Conservation (phyloP, 2,797 vertebrate genomes). For the Scolopax rusticola region DNA sequence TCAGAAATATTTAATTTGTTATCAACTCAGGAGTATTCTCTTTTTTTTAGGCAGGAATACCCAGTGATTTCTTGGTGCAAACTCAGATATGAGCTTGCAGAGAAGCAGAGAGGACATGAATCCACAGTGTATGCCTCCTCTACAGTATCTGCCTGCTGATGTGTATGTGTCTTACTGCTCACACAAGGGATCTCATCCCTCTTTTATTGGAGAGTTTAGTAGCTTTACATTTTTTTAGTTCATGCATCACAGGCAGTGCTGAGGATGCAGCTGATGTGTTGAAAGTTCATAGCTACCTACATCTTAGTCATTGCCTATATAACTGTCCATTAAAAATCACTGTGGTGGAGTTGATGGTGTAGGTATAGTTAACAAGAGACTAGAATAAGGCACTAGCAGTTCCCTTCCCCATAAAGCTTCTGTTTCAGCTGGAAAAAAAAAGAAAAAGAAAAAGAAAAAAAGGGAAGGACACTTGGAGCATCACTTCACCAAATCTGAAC, state of each 20-base stretch:
- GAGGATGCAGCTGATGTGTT: background rate
- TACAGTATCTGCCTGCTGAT: background rate
- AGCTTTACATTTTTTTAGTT: background rate
- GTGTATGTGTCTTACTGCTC: fast-evolving
- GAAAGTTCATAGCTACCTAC: background rate
- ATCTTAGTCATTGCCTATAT: background rate
- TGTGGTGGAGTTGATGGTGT: background rate
- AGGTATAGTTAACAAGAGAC: fast-evolving
- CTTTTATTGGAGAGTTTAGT: background rate
- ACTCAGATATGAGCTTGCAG: background rate
- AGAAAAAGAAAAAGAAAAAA: background rate
- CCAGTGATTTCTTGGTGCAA: background rate
- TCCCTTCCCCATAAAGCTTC: background rate
- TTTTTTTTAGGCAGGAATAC: background rate
- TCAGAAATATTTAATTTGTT: background rate
- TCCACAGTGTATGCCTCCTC: no score
- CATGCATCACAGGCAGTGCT: fast-evolving
- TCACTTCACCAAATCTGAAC: background rate
- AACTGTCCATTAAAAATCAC: background rate
- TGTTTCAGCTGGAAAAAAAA: background rate
- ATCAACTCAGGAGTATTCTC: background rate
- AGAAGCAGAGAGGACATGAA: background rate
- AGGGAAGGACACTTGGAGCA: fast-evolving
- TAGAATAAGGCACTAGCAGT: fast-evolving
- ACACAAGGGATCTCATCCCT: background rate